Evolutionary conservation across 2,113 vertebrate genomes (phyloP).

Genomic region (Semnornis frantzii): DNA sequence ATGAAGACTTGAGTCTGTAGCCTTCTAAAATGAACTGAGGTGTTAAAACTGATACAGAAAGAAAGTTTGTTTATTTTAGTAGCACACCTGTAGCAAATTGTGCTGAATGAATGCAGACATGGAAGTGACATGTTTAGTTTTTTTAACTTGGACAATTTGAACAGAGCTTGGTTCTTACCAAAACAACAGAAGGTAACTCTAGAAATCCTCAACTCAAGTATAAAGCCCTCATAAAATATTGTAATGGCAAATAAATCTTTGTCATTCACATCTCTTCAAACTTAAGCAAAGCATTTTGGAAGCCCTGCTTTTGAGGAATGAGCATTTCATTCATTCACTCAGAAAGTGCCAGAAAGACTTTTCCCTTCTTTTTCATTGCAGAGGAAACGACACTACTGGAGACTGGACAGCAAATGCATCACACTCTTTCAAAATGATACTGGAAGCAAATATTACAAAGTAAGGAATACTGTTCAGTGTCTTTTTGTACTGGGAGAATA

Average conservation of each 20-base stretch:
- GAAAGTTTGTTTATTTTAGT: neutral
- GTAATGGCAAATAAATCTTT: neutral
- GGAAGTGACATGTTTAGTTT: neutral
- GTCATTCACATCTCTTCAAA: neutral
- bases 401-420: constrained; percentile 96
- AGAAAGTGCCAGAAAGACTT: neutral
- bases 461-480: constrained; percentile 58
- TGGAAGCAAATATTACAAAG: constrained; percentile 97
- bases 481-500: neutral
- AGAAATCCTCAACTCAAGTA: neutral
- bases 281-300: neutral
- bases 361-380: constrained; percentile 68
- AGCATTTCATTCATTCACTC: neutral
- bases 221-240: neutral
- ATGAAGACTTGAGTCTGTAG: neutral
- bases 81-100: neutral
- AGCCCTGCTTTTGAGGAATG: neutral
- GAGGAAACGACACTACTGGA: constrained; percentile 97
- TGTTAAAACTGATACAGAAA: neutral
- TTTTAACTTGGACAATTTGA: neutral
- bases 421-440: constrained; percentile 96
- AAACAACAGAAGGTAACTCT: neutral
- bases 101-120: neutral
- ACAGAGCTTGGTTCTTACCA: neutral
- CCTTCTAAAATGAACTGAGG: neutral